Base-by-base conservation (phyloP, 2,888 invertebrate genomes). In the Spisula subtruncata region DNA sequence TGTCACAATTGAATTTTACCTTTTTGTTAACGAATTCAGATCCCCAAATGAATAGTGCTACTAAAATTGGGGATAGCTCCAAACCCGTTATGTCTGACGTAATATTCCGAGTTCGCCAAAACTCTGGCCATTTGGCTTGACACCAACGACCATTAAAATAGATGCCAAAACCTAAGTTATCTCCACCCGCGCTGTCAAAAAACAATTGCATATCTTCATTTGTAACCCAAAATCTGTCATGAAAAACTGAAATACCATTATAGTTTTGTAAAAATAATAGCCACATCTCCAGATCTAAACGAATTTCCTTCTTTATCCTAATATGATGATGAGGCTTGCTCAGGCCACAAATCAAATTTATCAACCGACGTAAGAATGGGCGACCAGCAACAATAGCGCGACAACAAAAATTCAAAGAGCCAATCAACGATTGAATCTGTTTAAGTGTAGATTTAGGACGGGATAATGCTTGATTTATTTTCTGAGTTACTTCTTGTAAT, bases 41-140 rank as follows among this genome's bases (percentile, higher is more conserved):
- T 1, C 82, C 87, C 87, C 87, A 87, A 46, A 87, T 29, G 14
- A 82, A 82, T 20, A 87, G 12, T 14, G 82, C 81, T 29, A 66
- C 87, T 14, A 81, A 29, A 32, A 89, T 81, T 48, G 85, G 89
- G 54, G 85, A 89, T 46, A 89, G 54, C 75, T 85, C 89, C 10
- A 89, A 54, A 5, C 82, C 82, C 8, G 90, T 88, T n/a, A 90
- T 86, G 60, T 88, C 88, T 6, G 29, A 16, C 20, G 83, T 60
- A 12, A 80, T 25, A n/a, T 81, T 86, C 1, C 8, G 2, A 48
- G 1, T 20, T 1, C 51, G 66, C 88, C 90, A 90, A 8, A 12
- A 8, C 10, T 25, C 6, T 18, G 87, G 88, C 87, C 87, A 90
- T 25, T 12, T 18, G 4, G 81, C 85, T 16, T 48, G 20, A 5